Evolutionary conservation across 2,888 invertebrate species (phyloP).

Genomic region (Tromatobia lineatoria): DNA sequence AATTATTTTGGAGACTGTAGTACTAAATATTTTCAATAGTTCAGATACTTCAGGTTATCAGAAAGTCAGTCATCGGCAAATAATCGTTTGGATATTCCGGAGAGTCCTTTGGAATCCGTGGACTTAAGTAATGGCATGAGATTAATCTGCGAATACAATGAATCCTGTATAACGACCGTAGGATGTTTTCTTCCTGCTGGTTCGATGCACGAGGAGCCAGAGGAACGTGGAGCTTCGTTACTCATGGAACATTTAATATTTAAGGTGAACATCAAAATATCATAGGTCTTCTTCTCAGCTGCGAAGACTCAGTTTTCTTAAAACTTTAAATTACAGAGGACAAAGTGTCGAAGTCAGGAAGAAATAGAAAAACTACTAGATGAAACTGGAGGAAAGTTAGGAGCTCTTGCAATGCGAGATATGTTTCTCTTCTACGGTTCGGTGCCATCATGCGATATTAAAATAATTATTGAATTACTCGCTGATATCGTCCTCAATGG

Average conservation of each 20-base stretch:
- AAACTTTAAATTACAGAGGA: conserved; percentile 68
- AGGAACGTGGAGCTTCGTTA: conserved; percentile 76
- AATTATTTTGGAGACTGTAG: not conserved
- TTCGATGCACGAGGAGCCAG: conserved; percentile 72
- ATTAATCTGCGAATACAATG: conserved; percentile 72
- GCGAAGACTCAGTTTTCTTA: not conserved
- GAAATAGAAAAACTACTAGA: conserved; percentile 71
- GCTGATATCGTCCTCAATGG: conserved; percentile 75
- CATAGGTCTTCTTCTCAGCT: not conserved
- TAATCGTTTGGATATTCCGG: conserved; percentile 56
- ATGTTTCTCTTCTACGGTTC: conserved; percentile 77
- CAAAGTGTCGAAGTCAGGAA: conserved; percentile 62
- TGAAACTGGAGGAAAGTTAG: conserved; percentile 73
- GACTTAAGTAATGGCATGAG: conserved; percentile 74
- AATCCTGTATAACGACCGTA: conserved; percentile 72
- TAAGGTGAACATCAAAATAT: not conserved
- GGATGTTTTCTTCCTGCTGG: conserved; percentile 76
- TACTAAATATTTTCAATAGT: conserved; percentile 4
- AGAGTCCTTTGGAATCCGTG: conserved; percentile 68
- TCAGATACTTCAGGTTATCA: conserved; percentile 17
- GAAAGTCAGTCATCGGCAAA: not conserved
- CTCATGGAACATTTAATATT: conserved; percentile 68
- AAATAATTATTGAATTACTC: conserved; percentile 73
- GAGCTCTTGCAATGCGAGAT: conserved; percentile 73
- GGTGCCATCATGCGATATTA: conserved; percentile 67